Percentiles rank a stretch among this genome's conserved stretches.
These are phyloP conservation scores for Trochalopteron elliotii DNA, from an alignment of 2,113 vertebrate genomes.

Conservation along the genomic window DNA sequence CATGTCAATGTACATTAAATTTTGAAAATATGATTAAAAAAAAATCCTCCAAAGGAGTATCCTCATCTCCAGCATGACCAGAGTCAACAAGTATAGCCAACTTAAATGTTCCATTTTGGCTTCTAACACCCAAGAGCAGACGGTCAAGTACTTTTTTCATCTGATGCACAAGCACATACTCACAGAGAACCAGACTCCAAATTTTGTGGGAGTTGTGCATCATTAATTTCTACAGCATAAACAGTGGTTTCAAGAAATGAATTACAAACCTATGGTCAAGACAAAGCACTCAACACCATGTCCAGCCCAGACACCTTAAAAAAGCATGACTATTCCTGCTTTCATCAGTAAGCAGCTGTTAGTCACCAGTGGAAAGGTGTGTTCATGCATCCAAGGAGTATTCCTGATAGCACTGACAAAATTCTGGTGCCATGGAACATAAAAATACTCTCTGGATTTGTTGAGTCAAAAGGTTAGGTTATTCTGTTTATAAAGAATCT, in stretches of 20 bases:
- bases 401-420: neutral
- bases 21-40: neutral
- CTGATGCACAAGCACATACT: neutral
- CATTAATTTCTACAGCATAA: neutral
- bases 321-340: neutral
- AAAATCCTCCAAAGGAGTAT: neutral
- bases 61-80: neutral
- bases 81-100: neutral
- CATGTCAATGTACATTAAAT: neutral
- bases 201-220: neutral
- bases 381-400: neutral
- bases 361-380: slow-evolving; percentile 2
- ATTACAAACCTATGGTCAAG: neutral
- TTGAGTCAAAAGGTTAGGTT: neutral
- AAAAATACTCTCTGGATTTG: neutral
- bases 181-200: neutral
- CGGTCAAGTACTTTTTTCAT: neutral
- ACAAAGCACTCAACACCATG: neutral
- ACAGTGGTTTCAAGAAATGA: neutral
- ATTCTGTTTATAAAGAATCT: neutral
- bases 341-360: neutral
- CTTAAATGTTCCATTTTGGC: neutral
- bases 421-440: neutral
- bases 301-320: neutral
- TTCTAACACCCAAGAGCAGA: neutral